Base-by-base conservation (phyloP, 1,140 invertebrate genomes). In the Euwallacea fornicatus region DNA sequence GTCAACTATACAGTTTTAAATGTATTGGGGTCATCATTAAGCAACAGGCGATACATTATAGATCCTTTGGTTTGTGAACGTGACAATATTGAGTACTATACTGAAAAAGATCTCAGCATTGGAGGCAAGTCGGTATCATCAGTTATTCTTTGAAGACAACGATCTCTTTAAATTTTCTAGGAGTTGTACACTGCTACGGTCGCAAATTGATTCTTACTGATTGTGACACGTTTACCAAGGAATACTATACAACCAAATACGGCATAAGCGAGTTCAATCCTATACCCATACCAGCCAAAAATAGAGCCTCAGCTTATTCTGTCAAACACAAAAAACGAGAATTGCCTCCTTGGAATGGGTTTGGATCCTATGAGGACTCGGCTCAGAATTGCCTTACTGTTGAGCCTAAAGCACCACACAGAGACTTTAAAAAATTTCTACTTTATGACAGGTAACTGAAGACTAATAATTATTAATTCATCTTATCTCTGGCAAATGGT, bases 271-370 rank as follows among this genome's bases (percentile, higher is more conserved):
- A 87, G 62, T 91, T 92, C 71, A 85, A 81, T 2, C 83, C 88
- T 0, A 75, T 89, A 6, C 71, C 79, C 21, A 78, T 79, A 56
- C 86, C 89, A 7, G 74, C 88, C 6, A 75, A 81, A 63, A 78
- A 80, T 6, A 75, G 79, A 0, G 78, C 83, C n/a, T 83, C 79
- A 7, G 75, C 84, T 3, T 72, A 66, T 76, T 82, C 60, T 69
- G 79, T 43, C 7, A 80, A 77, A 41, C 72, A 78, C 6, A 76
- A 76, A 16, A 82, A 87, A 55, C 83, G 84, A 42, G 81, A 89
- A 59, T 78, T 93, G 42, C 93, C 95, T 9, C 93, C 94, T 0
- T 95, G 94, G 85, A 96, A 95, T 78, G 94, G 94, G 6, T 94
- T 89, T 82, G 95, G 95, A 6, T 88, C 87, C 0, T 89, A 93